Base-by-base conservation (phyloP, 2,888 invertebrate genomes). In the Elaeidobius kamerunicus region DNA sequence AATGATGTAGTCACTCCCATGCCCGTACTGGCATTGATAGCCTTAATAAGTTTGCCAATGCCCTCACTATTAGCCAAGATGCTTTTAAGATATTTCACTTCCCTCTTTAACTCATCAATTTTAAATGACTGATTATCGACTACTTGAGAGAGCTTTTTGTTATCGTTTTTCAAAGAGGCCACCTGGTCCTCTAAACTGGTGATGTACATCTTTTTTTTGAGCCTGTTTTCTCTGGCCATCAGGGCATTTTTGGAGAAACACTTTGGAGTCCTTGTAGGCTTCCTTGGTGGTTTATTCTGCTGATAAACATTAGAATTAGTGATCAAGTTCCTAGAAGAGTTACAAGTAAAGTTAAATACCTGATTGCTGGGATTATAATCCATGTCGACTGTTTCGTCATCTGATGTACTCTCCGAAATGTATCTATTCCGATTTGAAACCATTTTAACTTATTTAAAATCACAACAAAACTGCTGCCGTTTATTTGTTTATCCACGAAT, bases 151-250 rank as follows among this genome's bases (percentile, higher is more conserved):
- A 81, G 66, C 7, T 73, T 73, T 49, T 71, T 72, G 60, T 80
- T 80, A 18, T 76, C 74, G 6, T 63, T 63, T 34, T 74, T 75
- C 20, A 76, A 69, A 9, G 69, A 64, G 1, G 69, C 61, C 0
- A 80, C 64, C 56, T 78, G 75, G 19, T 69, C 72, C 63, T 83
- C 83, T 12, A 83, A 70, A 12, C 72, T 74, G 51, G 79, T 74
- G 15, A 83, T 60, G 61, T 83, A 78, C 23, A 76, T 74, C 64
- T 84, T 84, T 62, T 84, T 84, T 36, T 75, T 77, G 2, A 77
- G 73, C 1, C 84, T 74, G 64, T 83, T 84, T 63, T 81, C 79
- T 2, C 83, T 71, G 1, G 84, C 84, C 69, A 82, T 74, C 23
- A 81, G 63, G 0, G 83, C 84, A 66, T 83, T 84, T 58, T 76